Evolutionary conservation across 2,888 invertebrate species (phyloP).

Genomic region (Aphidoletes aphidimyza): DNA sequence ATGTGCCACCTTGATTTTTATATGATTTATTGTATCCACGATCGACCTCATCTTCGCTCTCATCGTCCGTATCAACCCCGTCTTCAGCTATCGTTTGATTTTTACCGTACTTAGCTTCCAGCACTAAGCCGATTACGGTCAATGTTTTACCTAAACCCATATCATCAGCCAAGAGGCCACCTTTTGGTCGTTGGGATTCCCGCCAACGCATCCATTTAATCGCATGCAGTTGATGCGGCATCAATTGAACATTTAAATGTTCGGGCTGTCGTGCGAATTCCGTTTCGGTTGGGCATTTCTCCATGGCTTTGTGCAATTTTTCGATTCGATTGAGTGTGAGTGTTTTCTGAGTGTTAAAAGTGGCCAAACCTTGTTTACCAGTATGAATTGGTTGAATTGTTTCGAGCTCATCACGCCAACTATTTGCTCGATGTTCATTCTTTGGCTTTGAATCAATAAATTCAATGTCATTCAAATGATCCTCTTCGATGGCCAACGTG

Average conservation of each 20-base stretch:
- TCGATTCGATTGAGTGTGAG: slow-evolving; percentile 79
- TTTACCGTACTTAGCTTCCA: slow-evolving; percentile 69
- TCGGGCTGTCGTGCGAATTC: slow-evolving; percentile 61
- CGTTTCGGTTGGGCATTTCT: slow-evolving; percentile 73
- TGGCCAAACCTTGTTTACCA: slow-evolving; percentile 72
- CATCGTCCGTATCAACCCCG: slow-evolving; percentile 58
- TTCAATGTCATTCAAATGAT: not conserved
- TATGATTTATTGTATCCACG: not conserved
- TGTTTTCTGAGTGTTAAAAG: slow-evolving; percentile 74
- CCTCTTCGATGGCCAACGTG: not conserved
- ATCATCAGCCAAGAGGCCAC: slow-evolving; percentile 83
- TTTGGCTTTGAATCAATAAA: not conserved
- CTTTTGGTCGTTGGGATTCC: slow-evolving; percentile 84
- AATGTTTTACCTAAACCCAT: slow-evolving; percentile 75
- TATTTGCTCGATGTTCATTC: not conserved
- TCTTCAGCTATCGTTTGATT: slow-evolving; percentile 64
- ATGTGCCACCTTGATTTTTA: slow-evolving; percentile 71
- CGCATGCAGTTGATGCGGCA: slow-evolving; percentile 87
- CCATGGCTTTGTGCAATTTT: slow-evolving; percentile 73
- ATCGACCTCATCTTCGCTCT: slow-evolving; percentile 55
- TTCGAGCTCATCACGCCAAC: not conserved
- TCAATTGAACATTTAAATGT: slow-evolving; percentile 67
- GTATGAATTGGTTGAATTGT: slow-evolving; percentile 61
- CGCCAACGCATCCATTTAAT: slow-evolving; percentile 90
- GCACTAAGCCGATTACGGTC: slow-evolving; percentile 81